phyloP scores from a whole-genome alignment of 2,113 vertebrate species.

The Varanus salvator region DNA sequence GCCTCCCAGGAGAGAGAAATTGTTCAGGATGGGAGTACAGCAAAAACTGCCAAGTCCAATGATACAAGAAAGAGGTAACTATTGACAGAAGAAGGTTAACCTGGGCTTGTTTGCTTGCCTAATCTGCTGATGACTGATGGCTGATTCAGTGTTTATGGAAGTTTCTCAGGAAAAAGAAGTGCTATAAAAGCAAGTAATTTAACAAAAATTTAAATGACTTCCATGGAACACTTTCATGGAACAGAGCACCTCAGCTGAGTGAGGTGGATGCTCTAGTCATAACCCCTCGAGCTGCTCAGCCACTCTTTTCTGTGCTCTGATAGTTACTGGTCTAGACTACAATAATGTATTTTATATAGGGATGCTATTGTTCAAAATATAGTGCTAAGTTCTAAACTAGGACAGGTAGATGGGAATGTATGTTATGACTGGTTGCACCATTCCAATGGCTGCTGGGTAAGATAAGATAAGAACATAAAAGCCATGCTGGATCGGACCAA shows the following conservation, averaged over 20 bases:
- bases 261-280: not conserved
- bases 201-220: not conserved
- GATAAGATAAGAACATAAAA: not conserved
- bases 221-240: not conserved
- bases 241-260: not conserved
- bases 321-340: not conserved
- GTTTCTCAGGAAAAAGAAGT: not conserved
- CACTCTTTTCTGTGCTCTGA: not conserved
- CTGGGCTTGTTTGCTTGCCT: not conserved
- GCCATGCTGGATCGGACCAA: too few species aligned
- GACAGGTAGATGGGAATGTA: not conserved
- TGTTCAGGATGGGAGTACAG: slow-evolving; percentile 87
- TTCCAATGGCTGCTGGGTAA: not conserved
- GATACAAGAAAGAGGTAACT: slow-evolving; percentile 94
- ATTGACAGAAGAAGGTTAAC: not conserved
- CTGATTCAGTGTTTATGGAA: not conserved
- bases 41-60: slow-evolving; percentile 86
- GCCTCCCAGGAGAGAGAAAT: slow-evolving; percentile 89
- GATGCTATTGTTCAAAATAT: not conserved
- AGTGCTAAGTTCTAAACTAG: not conserved
- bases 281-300: not conserved
- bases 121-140: slow-evolving; percentile 17
- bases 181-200: not conserved
- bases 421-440: not conserved
- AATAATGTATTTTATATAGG: not conserved